Evolutionary conservation across 2,888 invertebrate genomes (phyloP), one percentile per base, ranked within the genome.

Genomic region (Creontiades dilutus): DNA sequence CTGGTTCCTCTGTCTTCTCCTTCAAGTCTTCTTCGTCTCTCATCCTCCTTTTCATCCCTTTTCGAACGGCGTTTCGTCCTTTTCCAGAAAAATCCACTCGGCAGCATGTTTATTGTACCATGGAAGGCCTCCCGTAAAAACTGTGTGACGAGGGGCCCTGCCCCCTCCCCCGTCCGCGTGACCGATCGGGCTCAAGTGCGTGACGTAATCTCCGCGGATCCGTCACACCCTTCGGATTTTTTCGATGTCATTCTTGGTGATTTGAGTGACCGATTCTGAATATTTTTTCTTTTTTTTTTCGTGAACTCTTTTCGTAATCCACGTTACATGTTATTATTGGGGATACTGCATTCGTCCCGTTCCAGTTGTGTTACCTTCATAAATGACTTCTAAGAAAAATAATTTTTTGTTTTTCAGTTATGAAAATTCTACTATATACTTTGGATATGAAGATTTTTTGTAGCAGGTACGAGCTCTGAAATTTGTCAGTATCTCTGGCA

Each of bases 171-270:
- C 80, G 2, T 0, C 47, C 47, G 48, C 82, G 82, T 52, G 82
- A 82, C 82, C 52, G 82, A 82, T 82, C 23, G 52, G 27, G 52
- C 82, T 52, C 82, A 82, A 82, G 52, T 82, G 82, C 82, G 82
- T 82, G 82, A 82, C 82, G 82, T 82, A 82, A 82, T 82, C 82
- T 82, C 16, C 16, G 47, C 47, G 19, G 82, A 82, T 82, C 27
- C 82, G 82, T 82, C 82, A 82, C 82, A 27, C 82, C 78, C 23
- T 68, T 23, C 4, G 68, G 23, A 0, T 19, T 57, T 57, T 68
- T 68, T 23, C 68, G 68, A 68, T 68, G 68, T 23, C 68, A 68
- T 68, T 68, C 68, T 68, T 23, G 23, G 68, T 68, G 68, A 68
- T 61, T 61, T 61, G 61, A 61, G n/a, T 68, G 23, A 68, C 68